These are phyloP conservation scores for Podarcis siculus DNA, from an alignment of 2,797 vertebrate species.

Conservation along the genomic window DNA sequence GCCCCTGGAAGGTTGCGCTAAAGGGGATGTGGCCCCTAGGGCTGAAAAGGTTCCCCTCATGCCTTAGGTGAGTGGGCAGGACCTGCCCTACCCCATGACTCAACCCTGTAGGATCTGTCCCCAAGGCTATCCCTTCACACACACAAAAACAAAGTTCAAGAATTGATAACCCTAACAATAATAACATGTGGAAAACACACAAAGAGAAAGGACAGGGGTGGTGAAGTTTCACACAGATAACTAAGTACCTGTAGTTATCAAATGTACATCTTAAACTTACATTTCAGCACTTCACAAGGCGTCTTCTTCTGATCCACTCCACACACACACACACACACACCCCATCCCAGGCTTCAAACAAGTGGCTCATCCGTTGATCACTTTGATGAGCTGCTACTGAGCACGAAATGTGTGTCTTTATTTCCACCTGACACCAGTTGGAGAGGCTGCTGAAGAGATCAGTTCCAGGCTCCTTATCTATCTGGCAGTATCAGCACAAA, in stretches of 20 bases:
- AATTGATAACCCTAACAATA: no score
- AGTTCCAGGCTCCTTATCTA: conserved; percentile 54
- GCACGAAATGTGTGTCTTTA: not conserved
- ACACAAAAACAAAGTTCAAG: not conserved
- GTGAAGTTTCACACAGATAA: no score
- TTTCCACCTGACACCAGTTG: conserved; percentile 2
- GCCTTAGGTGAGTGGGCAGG: no score
- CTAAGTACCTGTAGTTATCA: not conserved
- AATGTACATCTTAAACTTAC: not conserved
- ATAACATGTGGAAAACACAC: not conserved
- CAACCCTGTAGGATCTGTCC: not conserved
- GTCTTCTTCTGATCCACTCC: no score
- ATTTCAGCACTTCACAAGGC: not conserved
- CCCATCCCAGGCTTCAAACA: not conserved
- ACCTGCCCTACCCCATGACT: not conserved
- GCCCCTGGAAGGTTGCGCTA: no score
- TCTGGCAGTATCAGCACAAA: conserved; percentile 52
- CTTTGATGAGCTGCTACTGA: not conserved
- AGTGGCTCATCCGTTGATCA: not conserved
- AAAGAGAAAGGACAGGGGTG: not conserved
- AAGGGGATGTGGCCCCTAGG: no score
- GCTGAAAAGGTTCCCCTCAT: no score
- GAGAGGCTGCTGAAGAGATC: conserved; percentile 36
- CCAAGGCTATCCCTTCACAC: no score
- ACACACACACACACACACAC: not conserved